A percentile compares a stretch with the other conserved stretches of the same genome.
These are phyloP conservation scores for Rhabdophis nuchalis DNA, from an alignment of 2,797 vertebrate species.

Conservation along the genomic window DNA sequence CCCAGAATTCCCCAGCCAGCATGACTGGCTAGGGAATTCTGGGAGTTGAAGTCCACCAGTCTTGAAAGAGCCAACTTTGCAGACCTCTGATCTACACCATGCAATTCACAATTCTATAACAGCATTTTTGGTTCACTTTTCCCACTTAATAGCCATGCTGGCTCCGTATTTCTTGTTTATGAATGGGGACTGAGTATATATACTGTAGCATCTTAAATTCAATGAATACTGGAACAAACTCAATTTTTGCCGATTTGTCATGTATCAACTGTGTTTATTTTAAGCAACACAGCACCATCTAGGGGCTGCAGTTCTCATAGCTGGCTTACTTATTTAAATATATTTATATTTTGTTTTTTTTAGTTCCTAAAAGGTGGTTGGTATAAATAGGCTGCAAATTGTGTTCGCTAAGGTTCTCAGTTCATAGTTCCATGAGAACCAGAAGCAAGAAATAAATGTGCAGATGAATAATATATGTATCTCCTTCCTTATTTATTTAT, in stretches of 20 bases:
- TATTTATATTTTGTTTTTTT: neutral
- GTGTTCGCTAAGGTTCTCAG: neutral
- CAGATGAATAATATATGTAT: neutral
- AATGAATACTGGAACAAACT: neutral
- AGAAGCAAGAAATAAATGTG: neutral
- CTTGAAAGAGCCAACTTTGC: too few relatives aligned
- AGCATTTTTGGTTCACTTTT: neutral
- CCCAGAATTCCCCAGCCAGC: too few relatives aligned
- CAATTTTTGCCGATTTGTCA: neutral
- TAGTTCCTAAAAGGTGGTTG: neutral
- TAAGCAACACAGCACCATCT: conserved; percentile 12
- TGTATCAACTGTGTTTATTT: neutral
- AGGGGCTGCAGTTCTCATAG: neutral
- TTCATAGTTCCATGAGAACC: neutral
- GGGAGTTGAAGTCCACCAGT: too few relatives aligned
- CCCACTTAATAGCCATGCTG: neutral
- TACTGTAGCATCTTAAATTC: neutral
- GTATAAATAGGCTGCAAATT: neutral
- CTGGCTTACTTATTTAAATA: neutral
- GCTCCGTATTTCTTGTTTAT: neutral
- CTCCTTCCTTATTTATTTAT: neutral
- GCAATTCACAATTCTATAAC: neutral
- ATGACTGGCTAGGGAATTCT: too few relatives aligned
- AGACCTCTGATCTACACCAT: too few relatives aligned
- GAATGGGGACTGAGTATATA: neutral